These are phyloP conservation scores for Drosophila merina DNA, from an alignment of 2,888 invertebrate genomes.

Conservation along the genomic window DNA sequence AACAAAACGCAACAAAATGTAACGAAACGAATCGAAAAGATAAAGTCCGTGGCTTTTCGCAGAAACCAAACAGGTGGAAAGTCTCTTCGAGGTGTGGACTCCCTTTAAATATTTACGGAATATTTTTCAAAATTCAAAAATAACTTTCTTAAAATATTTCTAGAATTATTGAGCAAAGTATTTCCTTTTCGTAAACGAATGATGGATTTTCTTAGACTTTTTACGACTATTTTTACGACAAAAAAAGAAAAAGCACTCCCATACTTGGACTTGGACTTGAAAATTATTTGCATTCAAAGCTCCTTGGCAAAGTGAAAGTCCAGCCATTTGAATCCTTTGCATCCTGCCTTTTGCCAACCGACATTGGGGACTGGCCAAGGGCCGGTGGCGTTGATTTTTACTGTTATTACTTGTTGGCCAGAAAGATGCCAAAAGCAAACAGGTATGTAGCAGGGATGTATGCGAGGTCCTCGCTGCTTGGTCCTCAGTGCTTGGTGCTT, in stretches of 20 bases:
- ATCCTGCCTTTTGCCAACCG: not conserved
- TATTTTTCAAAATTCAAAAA: not conserved
- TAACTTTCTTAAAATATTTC: not conserved
- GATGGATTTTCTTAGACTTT: no score
- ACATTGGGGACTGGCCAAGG: slow-evolving; percentile 49
- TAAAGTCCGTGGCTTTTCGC: slow-evolving; percentile 33
- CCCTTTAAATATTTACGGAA: not conserved
- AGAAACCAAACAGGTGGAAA: not conserved
- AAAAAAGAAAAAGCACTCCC: no score
- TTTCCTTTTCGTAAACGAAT: no score
- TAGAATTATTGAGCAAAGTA: no score
- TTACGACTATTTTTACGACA: no score
- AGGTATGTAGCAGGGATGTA: not conserved
- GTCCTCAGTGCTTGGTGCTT: not conserved
- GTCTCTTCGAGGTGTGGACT: not conserved
- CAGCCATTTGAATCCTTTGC: not conserved
- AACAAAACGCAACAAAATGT: not conserved
- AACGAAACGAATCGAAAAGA: slow-evolving; percentile 21
- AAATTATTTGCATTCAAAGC: not conserved
- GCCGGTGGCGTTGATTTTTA: slow-evolving; percentile 70
- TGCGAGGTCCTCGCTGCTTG: not conserved
- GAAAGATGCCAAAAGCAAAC: slow-evolving; percentile 3
- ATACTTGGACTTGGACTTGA: no score
- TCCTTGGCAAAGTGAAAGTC: not conserved
- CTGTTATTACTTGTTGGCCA: slow-evolving; percentile 62